Base-by-base conservation (phyloP, 2,888 invertebrate species). In the Arrhopalites spinosus region DNA sequence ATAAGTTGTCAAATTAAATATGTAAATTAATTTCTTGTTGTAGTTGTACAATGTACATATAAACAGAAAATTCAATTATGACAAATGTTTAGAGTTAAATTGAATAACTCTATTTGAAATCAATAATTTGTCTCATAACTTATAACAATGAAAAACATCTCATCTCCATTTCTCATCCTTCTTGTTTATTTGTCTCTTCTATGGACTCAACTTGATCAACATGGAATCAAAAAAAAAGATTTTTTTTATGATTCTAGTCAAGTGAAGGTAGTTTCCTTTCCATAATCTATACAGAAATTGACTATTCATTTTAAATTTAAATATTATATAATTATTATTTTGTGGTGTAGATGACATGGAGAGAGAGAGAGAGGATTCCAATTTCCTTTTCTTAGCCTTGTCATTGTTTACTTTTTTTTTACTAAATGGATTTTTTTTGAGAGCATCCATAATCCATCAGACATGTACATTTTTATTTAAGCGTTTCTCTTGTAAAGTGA, bases 221-320 rank as follows among this genome's bases (percentile, higher is more conserved):
- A 59, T 59, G 20, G 59, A 59, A n/a, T n/a, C n/a, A n/a, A n/a
- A n/a, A n/a, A n/a, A n/a, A n/a, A n/a, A n/a, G n/a, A n/a, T n/a
- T n/a, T 25, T 25, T 59, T 59, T 59, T 59, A 59, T 25, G 25
- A 59, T 7, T 25, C 13, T 59, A 13, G 13, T 27, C 59, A 59
- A 50, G 20, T 59, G 59, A 25, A 59, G 59, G 59, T 25, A 59
- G 59, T 23, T 27, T 59, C 50, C 50, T 50, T 50, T 50, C 50
- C n/a, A n/a, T 17, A n/a, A n/a, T n/a, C n/a, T n/a, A n/a, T n/a
- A n/a, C n/a, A n/a, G 36, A 36, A 11, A 36, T 3, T 36, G 5
- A 11, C 3, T 3, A 36, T 11, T 36, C 36, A 36, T 36, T 36
- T 36, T 11, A n/a, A n/a, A n/a, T 36, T 36, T 11, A 36, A 36